Base-by-base conservation (phyloP, 1,140 invertebrate species). In the Agraylea sexmaculata region DNA sequence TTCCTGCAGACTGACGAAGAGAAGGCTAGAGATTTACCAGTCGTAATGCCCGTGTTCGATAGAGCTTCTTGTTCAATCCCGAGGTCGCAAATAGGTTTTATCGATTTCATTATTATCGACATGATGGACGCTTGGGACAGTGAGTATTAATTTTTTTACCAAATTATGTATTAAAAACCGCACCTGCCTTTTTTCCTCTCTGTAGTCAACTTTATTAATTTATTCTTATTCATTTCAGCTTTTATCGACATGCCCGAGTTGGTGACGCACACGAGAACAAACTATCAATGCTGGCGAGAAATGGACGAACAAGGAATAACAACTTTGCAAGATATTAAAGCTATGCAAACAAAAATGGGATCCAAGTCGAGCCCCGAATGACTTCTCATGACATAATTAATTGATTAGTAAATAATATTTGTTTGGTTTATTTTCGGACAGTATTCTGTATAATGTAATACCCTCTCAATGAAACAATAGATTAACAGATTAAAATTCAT, bases 81-180 rank as follows among this genome's bases (percentile, higher is more conserved):
- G 37, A 89, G 93, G 68, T 90, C 88, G 31, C 92, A 97, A 70
- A 91, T 90, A 47, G 88, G 89, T 31, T 97, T 97, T 65, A 84
- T 94, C 37, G 92, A 97, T 66, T 92, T 83, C 61, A 96, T 97
- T 53, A 89, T 95, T 49, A 87, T 83, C 47, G 87, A 93, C 58
- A 95, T 97, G 91, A 91, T 94, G 69, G 88, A 93, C 54, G 84
- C 88, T 17, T 96, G 89, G 89, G 83, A 93, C 62, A 82, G 91
- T 95, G 61, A 75, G 75, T 60, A 40, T 15, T 30, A 22, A 37
- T 31, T 39, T 40, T n/a, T 15, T 45, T 27, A 37, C 36, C 33
- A 35, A 31, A 11, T 13, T 10, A 10, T 6, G 6, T 8, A 13
- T 29, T 28, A 20, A 27, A 10, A 28, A 12, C 7, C 25, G 7